A percentile compares a stretch with the other conserved stretches of the same genome.
Conservation (phyloP, 2,797 vertebrate species). For the Poliocrania exsul region DNA sequence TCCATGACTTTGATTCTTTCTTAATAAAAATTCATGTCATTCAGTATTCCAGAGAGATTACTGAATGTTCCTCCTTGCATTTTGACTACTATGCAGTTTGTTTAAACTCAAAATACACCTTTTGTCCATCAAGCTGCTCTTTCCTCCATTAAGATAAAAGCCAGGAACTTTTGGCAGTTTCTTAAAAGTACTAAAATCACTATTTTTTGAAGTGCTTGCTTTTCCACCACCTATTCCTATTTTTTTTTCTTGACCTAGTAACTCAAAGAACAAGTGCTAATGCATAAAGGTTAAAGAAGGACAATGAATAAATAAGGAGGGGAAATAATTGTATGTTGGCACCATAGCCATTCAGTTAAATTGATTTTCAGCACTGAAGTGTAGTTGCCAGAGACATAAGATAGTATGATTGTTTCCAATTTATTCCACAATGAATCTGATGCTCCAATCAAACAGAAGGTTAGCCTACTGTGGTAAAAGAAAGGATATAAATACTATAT, state of each 20-base stretch:
- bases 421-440: not conserved
- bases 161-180: not conserved
- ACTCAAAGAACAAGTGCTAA: not conserved
- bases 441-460: not conserved
- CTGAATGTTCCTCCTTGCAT: not conserved
- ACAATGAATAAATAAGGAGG: not conserved
- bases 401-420: not conserved
- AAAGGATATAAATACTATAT: not conserved
- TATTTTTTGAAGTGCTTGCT: not conserved
- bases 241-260: not conserved
- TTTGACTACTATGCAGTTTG: not conserved
- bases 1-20: not conserved
- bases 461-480: not conserved
- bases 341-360: not conserved
- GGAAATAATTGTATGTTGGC: not conserved
- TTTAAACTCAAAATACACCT: not conserved
- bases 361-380: not conserved
- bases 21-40: not conserved
- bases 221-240: not conserved
- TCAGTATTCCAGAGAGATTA: not conserved
- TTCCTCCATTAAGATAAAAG: not conserved
- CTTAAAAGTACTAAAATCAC: not conserved
- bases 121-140: not conserved
- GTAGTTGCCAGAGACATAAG: not conserved
- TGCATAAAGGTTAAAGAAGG: not conserved